These are phyloP conservation scores for Diadumene lineata DNA, from an alignment of 92 coral and sea anemone species.

Conservation along the genomic window DNA sequence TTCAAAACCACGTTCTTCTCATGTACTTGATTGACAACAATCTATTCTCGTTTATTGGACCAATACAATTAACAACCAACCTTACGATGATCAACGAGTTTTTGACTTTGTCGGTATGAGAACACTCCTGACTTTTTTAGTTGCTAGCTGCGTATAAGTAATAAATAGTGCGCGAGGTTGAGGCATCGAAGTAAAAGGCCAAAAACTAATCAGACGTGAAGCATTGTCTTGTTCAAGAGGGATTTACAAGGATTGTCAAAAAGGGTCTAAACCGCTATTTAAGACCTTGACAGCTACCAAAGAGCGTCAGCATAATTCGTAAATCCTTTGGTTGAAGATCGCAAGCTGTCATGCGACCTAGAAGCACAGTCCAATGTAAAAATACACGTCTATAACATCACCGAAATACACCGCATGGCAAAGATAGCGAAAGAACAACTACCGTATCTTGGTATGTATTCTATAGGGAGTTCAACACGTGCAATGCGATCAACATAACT, in stretches of 20 bases:
- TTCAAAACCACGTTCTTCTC: background rate
- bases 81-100: too few relatives aligned
- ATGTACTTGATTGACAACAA: conserved; percentile 2
- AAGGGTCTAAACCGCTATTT: conserved; percentile 32
- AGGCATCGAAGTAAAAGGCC: conserved; percentile 18
- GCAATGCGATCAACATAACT: background rate
- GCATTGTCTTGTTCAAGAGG: conserved; percentile 38
- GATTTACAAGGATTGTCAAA: conserved; percentile 41
- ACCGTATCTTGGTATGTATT: conserved; percentile 24
- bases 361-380: background rate
- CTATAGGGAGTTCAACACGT: background rate
- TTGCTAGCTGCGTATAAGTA: background rate
- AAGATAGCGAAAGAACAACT: background rate
- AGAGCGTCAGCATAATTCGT: conserved; percentile 40
- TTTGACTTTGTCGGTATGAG: too few relatives aligned
- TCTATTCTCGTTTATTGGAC: too few relatives aligned
- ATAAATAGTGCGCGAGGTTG: background rate
- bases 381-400: background rate
- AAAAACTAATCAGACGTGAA: conserved; percentile 36
- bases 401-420: conserved; percentile 17
- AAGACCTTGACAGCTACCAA: conserved; percentile 33
- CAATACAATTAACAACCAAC: too few relatives aligned
- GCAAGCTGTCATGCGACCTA: conserved; percentile 17
- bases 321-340: conserved; percentile 19
- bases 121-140: background rate